A percentile compares a stretch with the other conserved stretches of the same genome.
Conservation (phyloP, 2,113 vertebrate genomes). For the Acanthisitta chloris region DNA sequence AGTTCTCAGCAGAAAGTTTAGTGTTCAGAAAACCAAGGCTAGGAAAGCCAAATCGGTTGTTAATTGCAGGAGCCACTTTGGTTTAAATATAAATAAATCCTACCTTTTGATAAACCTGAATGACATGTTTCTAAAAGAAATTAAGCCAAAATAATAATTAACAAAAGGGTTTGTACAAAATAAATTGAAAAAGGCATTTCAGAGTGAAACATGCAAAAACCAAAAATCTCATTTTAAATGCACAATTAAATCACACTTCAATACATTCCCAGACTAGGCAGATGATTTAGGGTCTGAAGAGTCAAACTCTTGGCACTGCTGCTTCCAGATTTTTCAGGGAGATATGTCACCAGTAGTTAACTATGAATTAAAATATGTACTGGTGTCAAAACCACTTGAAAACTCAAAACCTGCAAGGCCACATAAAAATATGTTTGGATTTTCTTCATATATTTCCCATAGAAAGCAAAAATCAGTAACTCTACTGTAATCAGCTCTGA, state of each 20-base stretch:
- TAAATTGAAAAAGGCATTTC: slow-evolving; percentile 66
- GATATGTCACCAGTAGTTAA: slow-evolving; percentile 5
- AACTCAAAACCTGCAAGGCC: not conserved
- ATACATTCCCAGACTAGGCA: slow-evolving; percentile 32
- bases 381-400: not conserved
- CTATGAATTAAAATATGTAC: not conserved
- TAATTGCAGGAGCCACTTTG: slow-evolving; percentile 82
- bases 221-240: slow-evolving; percentile 20
- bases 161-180: slow-evolving; percentile 66
- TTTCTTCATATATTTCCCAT: not conserved
- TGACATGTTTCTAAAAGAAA: slow-evolving; percentile 99
- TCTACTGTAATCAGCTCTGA: not conserved
- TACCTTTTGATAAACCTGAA: slow-evolving; percentile 99
- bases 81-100: slow-evolving; percentile 80
- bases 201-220: slow-evolving; percentile 55
- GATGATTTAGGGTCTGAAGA: not conserved
- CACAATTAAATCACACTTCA: slow-evolving; percentile 44
- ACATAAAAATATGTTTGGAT: not conserved
- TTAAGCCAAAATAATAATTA: slow-evolving; percentile 83
- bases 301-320: not conserved
- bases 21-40: slow-evolving; percentile 80
- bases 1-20: slow-evolving; percentile 85
- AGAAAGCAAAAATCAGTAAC: not conserved
- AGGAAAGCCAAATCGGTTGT: slow-evolving; percentile 79
- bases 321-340: not conserved